These are phyloP conservation scores for Liodrosophila aerea DNA, from an alignment of 2,888 invertebrate genomes.

Conservation along the genomic window DNA sequence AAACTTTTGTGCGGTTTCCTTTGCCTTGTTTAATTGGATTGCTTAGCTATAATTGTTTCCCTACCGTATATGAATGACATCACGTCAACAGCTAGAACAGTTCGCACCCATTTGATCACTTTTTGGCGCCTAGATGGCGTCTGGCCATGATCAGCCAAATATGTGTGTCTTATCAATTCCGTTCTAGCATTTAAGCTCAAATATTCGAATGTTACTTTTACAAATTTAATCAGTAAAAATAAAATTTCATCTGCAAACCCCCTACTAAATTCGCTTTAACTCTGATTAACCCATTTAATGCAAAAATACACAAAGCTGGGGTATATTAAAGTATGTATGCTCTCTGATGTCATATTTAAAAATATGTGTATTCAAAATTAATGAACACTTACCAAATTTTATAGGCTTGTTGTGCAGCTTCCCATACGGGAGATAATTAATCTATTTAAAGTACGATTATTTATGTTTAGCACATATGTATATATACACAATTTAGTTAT, in stretches of 20 bases:
- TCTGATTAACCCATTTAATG: slow-evolving; percentile 41
- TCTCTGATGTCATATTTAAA: not conserved
- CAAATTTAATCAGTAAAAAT: slow-evolving; percentile 12
- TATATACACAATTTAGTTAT: no score
- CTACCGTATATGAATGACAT: slow-evolving; percentile 64
- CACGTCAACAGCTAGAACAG: slow-evolving; percentile 44
- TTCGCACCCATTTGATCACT: slow-evolving; percentile 50
- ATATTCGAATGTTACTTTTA: slow-evolving; percentile 6
- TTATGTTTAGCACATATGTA: slow-evolving; percentile 9
- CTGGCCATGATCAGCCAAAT: slow-evolving; percentile 64
- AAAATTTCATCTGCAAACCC: no score
- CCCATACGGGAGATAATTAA: slow-evolving; percentile 25
- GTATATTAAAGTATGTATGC: not conserved
- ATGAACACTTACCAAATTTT: slow-evolving; percentile 23
- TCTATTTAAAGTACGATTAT: slow-evolving; percentile 22
- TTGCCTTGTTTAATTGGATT: slow-evolving; percentile 74
- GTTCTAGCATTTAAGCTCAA: slow-evolving; percentile 4
- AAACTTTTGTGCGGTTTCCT: slow-evolving; percentile 72
- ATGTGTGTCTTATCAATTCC: slow-evolving; percentile 55
- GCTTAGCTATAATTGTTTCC: slow-evolving; percentile 9
- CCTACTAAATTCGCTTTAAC: slow-evolving; percentile 9
- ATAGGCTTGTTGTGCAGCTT: slow-evolving; percentile 44
- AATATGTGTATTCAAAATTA: slow-evolving; percentile 20
- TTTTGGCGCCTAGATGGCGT: slow-evolving; percentile 56
- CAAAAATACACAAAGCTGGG: not conserved